Conservation (phyloP, 2,113 vertebrate species). For the Lamprotornis superbus region DNA sequence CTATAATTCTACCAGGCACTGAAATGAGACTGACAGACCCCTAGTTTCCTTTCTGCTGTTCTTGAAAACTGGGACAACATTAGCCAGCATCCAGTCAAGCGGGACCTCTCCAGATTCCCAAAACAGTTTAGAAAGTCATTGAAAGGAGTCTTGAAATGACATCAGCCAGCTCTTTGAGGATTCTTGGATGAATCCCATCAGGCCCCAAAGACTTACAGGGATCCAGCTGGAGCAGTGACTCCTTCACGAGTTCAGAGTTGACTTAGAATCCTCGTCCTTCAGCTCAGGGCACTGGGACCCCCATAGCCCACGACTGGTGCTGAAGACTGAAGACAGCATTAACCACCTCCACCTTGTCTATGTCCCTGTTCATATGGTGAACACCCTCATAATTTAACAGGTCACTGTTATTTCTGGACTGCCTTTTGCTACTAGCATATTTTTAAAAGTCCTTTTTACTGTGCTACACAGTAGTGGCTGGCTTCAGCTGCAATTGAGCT, state of each 20-base stretch:
- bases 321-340: not conserved
- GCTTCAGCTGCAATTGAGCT: not conserved
- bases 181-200: not conserved
- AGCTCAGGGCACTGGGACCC: not conserved
- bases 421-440: not conserved
- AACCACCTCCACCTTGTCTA: fast-evolving
- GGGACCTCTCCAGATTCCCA: not conserved
- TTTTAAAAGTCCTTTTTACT: not conserved
- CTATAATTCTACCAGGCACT: not conserved
- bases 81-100: not conserved
- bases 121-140: not conserved
- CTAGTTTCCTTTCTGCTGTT: not conserved
- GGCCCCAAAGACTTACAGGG: not conserved
- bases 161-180: not conserved
- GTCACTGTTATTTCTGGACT: not conserved
- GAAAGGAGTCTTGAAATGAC: not conserved
- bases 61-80: not conserved
- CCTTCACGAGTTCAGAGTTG: not conserved
- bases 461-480: not conserved
- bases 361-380: not conserved
- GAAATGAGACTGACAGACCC: not conserved
- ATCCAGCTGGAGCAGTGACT: not conserved
- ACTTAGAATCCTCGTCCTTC: not conserved
- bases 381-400: not conserved
- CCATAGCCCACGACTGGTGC: not conserved